A percentile compares a stretch with the other conserved stretches of the same genome.
Evolutionary conservation across 1,140 invertebrate genomes (phyloP).

Genomic region (Sinella curviseta): DNA sequence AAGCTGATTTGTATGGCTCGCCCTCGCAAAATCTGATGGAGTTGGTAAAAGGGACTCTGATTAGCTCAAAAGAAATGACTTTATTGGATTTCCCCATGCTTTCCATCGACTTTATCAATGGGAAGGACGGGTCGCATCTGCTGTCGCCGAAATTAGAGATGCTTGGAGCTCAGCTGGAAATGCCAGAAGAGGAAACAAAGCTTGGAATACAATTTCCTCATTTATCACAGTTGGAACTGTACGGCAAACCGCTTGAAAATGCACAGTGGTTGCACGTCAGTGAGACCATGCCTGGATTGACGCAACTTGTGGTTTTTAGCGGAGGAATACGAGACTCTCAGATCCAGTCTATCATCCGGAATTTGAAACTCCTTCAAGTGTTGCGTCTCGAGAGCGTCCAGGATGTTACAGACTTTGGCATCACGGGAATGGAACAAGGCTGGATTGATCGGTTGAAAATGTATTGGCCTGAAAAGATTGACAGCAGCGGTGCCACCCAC

Average conservation of each 20-base stretch:
- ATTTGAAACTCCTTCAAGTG: constrained; percentile 17
- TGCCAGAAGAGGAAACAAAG: not conserved
- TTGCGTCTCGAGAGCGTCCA: constrained; percentile 8
- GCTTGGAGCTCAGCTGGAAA: constrained; percentile 3
- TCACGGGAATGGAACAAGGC: constrained; percentile 8
- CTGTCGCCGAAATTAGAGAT: not conserved
- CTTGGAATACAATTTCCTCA: not conserved
- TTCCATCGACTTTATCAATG: not conserved
- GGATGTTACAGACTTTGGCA: constrained; percentile 20
- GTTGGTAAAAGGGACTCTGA: not conserved
- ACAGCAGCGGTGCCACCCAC: not conserved
- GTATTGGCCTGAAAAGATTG: constrained; percentile 18
- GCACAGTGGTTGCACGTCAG: constrained; percentile 23
- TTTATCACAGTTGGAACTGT: not conserved
- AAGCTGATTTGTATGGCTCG: not conserved
- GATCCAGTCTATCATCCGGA: not conserved
- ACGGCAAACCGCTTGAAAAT: not conserved
- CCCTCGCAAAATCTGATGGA: not conserved
- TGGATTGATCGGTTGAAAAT: constrained; percentile 7
- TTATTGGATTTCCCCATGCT: not conserved
- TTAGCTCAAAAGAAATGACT: not conserved
- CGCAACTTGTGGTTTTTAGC: not conserved
- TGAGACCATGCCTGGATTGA: not conserved
- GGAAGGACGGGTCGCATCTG: not conserved
- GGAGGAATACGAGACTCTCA: not conserved